Evolutionary conservation across 2,888 invertebrate species (phyloP), one percentile per base, ranked within the genome.

Genomic region (Tachina lurida): DNA sequence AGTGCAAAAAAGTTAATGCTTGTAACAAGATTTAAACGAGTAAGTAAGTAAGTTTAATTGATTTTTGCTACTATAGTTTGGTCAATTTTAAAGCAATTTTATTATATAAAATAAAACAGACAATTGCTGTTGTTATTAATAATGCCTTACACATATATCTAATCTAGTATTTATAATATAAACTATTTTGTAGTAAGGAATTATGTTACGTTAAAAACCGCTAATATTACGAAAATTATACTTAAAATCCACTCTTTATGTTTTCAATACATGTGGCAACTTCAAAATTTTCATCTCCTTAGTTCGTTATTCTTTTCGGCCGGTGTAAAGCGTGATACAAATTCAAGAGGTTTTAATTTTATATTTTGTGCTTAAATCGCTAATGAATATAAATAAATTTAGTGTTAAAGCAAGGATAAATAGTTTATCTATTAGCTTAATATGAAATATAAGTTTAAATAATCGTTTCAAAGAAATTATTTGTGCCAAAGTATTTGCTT

Each of bases 231-330:
- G 10, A 54, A 7, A 54, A 17, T 7, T 56, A 56, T 2, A 12
- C 3, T 31, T 31, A 31, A 4, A 31, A 31, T 31, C 31, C 31
- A 31, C 31, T 2, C 31, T 31, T 9, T 62, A 41, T 17, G 0
- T 39, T 3, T 41, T 12, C 10, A 10, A 10, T 67, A 31, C 4
- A 31, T 31, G 31, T 67, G 67, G 67, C 67, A 22, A 39, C 49
- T 39, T 67, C 13, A n/a, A 49, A 15, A 0, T 45, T 22, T 67
- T 5, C 31, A 22, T 47, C 10, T 65, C 9, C 7, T 49, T 31
- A 49, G 67, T 49, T 43, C 67, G 67, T 67, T 67, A 67, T 49
- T 49, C 31, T 49, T 49, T 49, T 67, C 31, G 31, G 67, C 49
- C 49, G 67, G 67, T 49, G 49, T 3, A 49, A n/a, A 2, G 1